Base-by-base conservation (phyloP, 2,888 invertebrate species). In the Hofmannophila pseudospretella region DNA sequence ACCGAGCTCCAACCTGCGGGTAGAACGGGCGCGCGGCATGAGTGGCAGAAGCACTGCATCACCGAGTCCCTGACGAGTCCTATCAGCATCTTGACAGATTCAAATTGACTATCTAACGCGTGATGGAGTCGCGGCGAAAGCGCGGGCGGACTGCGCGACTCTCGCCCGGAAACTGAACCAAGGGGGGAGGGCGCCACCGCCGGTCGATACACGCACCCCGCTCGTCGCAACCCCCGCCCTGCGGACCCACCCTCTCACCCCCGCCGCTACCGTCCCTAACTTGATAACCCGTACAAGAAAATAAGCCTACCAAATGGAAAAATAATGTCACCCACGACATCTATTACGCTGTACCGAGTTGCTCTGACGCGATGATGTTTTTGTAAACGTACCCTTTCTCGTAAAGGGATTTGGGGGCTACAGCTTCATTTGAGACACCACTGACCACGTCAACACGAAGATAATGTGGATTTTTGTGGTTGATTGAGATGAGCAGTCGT, bases 31-130 rank as follows among this genome's bases (percentile, higher is more conserved):
- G 94, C 94, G 77, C 94, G 93, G 91, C 95, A 96, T 84, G 95
- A 93, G 88, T 95, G 95, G 89, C 96, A 96, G 90, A 96, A 95
- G 89, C 96, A 96, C 91, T 95, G 94, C 92, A 95, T 91, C 80
- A 96, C 94, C 78, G 95, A 96, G 85, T 96, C 95, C 85, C 94
- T 93, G 77, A 96, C 94, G 70, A 96, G 91, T 80, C 93, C 94
- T 89, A 96, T 94, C 90, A 96, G 88, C 96, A 96, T 96, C 77
- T 64, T 82, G 80, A 71, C 67, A 71, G 59, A 60, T 77, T 65
- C 57, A 60, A 78, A 75, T 82, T 71, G 69, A 75, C 85, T 85
- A 79, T 80, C 82, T 84, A 81, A 75, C 67, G 77, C 69, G 67
- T 70, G 72, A 79, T 67, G 63, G 75, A 80, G 78, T 76, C 82